phyloP scores from a whole-genome alignment of 2,113 vertebrate genomes.

The Myotis davidii region DNA sequence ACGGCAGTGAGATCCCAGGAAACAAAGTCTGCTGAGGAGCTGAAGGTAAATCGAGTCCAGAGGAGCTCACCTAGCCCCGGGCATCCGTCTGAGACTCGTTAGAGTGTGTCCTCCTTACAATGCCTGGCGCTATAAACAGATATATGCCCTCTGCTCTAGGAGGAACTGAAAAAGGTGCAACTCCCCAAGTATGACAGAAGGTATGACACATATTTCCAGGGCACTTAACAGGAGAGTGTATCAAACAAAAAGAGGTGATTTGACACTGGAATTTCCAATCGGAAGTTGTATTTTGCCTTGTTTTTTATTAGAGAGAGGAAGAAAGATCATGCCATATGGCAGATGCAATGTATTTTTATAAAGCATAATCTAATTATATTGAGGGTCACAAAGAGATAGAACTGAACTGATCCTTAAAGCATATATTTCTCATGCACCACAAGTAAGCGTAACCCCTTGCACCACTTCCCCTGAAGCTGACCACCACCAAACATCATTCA shows the following conservation, averaged over 20 bases:
- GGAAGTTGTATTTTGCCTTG: neutral
- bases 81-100: neutral
- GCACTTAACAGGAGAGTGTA: neutral
- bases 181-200: neutral
- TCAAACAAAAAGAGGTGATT: neutral
- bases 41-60: neutral
- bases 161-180: neutral
- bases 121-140: neutral
- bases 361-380: neutral
- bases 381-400: neutral
- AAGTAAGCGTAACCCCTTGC: neutral
- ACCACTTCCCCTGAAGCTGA: neutral
- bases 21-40: neutral
- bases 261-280: neutral
- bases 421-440: neutral
- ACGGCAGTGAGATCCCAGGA: neutral
- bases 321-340: neutral
- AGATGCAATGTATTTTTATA: neutral
- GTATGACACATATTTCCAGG: constrained; percentile 19
- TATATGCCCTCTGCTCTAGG: neutral
- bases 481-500: constrained; percentile 31
- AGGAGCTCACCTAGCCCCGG: neutral
- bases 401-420: neutral
- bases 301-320: constrained; percentile 32
- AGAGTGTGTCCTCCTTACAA: neutral